These are phyloP conservation scores for Deilephila porcellus DNA, from an alignment of 2,888 invertebrate species.

Conservation along the genomic window DNA sequence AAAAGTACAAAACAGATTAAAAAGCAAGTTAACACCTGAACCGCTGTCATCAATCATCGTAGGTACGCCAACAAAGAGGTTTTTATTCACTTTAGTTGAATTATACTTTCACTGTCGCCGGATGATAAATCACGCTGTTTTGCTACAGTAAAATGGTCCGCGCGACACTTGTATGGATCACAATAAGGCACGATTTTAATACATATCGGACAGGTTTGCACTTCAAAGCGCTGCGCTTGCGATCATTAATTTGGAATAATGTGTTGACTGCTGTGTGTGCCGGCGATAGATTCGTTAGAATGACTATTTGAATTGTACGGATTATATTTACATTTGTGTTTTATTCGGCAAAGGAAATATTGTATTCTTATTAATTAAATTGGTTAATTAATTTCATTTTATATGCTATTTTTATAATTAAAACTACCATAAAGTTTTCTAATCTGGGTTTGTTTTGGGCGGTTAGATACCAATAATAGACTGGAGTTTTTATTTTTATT, in stretches of 20 bases:
- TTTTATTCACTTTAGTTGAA: conserved; percentile 40
- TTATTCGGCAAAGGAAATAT: neutral
- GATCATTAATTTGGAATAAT: conserved; percentile 5
- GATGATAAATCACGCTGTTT: conserved; percentile 66
- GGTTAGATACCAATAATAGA: no score
- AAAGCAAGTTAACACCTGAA: conserved; percentile 54
- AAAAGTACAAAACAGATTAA: conserved; percentile 52
- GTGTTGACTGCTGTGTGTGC: neutral
- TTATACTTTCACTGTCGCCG: conserved; percentile 65
- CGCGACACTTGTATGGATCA: conserved; percentile 42
- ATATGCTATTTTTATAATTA: no score
- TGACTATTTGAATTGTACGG: neutral
- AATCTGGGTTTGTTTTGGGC: no score
- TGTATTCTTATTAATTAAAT: neutral
- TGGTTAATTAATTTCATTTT: no score
- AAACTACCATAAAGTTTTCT: no score
- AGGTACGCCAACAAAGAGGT: conserved; percentile 41
- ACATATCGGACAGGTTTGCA: conserved; percentile 13
- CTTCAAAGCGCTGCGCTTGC: neutral
- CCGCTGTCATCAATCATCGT: conserved; percentile 72
- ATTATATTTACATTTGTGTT: neutral
- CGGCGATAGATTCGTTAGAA: neutral
- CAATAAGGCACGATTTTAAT: conserved; percentile 18
- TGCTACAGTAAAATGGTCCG: conserved; percentile 50
- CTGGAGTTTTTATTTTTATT: no score